Evolutionary conservation across 2,797 vertebrate species (phyloP).

Genomic region (Premnoplex brunnescens): DNA sequence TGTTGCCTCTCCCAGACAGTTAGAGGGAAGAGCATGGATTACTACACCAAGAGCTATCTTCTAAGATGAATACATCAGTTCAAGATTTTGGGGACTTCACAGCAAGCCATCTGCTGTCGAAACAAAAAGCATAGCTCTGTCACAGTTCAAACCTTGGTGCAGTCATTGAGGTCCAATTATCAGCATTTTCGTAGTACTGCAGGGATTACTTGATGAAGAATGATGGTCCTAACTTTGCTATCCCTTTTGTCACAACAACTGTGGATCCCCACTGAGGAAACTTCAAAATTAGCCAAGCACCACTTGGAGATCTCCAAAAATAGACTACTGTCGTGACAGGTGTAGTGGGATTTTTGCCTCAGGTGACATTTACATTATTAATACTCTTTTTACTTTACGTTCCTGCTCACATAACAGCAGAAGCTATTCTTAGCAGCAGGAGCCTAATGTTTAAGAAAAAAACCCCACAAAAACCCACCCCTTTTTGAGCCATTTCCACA

Average conservation of each 20-base stretch:
- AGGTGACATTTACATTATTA: background rate
- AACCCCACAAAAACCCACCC: background rate
- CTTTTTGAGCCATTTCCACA: slow-evolving; percentile 32
- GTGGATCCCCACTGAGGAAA: background rate
- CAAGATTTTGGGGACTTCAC: background rate
- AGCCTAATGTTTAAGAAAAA: slow-evolving; percentile 9
- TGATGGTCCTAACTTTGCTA: background rate
- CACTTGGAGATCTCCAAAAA: background rate
- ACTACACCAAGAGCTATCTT: background rate
- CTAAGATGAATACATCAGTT: background rate
- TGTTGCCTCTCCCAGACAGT: background rate
- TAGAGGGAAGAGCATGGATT: background rate
- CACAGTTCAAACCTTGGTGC: background rate
- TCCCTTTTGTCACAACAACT: background rate
- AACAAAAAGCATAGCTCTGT: background rate
- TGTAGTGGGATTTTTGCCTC: background rate
- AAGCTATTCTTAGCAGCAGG: slow-evolving; percentile 43
- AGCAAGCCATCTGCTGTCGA: slow-evolving; percentile 31
- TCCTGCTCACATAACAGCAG: background rate
- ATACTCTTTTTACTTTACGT: slow-evolving; percentile 4
- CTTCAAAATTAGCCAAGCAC: background rate
- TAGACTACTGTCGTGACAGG: background rate
- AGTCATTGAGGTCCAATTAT: background rate
- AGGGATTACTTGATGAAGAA: background rate
- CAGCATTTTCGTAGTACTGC: background rate